Evolutionary conservation across 1,140 invertebrate species (phyloP).

Genomic region (Ladona fulva): DNA sequence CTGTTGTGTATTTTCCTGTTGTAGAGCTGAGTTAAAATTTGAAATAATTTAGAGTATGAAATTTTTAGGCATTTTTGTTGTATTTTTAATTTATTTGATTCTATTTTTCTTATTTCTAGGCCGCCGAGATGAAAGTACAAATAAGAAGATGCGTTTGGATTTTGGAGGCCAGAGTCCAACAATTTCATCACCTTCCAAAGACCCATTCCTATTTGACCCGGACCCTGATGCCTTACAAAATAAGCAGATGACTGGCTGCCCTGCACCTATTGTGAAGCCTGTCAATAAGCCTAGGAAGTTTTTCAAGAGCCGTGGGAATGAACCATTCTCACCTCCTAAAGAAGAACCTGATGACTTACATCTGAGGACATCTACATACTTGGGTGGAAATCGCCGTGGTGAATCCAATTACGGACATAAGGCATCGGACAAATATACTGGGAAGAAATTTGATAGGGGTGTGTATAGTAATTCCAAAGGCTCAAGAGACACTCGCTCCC

Average conservation of each 20-base stretch:
- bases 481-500: neutral
- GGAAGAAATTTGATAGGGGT: slow-evolving; percentile 3
- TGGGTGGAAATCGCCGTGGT: neutral
- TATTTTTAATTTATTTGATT: neutral
- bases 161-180: slow-evolving; percentile 17
- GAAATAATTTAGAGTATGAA: too few relatives aligned
- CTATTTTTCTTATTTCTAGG: slow-evolving; percentile 13
- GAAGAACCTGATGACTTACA: neutral
- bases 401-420: neutral
- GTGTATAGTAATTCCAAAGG: slow-evolving; percentile 11
- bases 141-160: slow-evolving; percentile 17
- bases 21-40: too few relatives aligned
- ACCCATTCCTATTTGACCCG: slow-evolving; percentile 39
- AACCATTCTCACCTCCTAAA: slow-evolving; percentile 28
- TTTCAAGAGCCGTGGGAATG: slow-evolving; percentile 74
- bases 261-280: slow-evolving; percentile 32
- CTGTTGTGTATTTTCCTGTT: too few relatives aligned
- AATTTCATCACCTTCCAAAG: slow-evolving; percentile 24
- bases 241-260: slow-evolving; percentile 24
- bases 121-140: slow-evolving; percentile 18
- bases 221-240: slow-evolving; percentile 29
- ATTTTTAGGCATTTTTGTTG: too few relatives aligned
- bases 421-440: neutral
- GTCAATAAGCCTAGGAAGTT: slow-evolving; percentile 77
- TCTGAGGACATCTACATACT: neutral